Conservation (phyloP, 2,888 invertebrate species). For the Sinhomidia bicolor region DNA sequence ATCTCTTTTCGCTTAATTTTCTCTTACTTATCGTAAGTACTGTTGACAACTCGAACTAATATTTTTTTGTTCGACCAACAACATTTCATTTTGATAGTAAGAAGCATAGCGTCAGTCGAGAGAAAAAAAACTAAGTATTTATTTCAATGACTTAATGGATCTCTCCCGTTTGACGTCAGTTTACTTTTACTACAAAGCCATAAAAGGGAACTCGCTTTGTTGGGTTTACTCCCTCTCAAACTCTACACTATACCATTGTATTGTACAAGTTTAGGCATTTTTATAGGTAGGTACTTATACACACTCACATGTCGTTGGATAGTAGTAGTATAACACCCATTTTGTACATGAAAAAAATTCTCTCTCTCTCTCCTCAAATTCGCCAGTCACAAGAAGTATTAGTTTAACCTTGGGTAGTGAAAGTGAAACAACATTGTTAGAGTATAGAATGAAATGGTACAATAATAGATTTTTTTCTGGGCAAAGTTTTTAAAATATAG, state of each 20-base stretch:
- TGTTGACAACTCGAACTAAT: not conserved
- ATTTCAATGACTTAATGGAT: conserved; percentile 47
- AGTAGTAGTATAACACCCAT: not conserved
- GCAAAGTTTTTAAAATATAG: too few species aligned
- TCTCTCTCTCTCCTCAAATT: not conserved
- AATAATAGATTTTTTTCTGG: not conserved
- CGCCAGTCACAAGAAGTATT: not conserved
- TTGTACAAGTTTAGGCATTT: too few species aligned
- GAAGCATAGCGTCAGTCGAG: too few species aligned
- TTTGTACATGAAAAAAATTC: not conserved
- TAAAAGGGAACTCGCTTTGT: conserved; percentile 13
- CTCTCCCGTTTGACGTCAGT: conserved; percentile 31
- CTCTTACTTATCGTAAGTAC: not conserved
- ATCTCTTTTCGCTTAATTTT: not conserved
- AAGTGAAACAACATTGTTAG: not conserved
- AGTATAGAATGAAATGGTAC: not conserved
- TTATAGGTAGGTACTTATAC: too few species aligned
- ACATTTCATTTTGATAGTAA: not conserved
- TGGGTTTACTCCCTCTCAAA: not conserved
- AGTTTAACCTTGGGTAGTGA: not conserved
- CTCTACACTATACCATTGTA: too few species aligned
- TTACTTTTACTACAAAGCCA: conserved; percentile 19
- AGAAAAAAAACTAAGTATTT: conserved; percentile 10
- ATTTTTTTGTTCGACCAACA: not conserved
- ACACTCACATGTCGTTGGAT: too few species aligned